Percentiles rank a stretch among this genome's conserved stretches.
Evolutionary conservation across 2,113 vertebrate species (phyloP).

Genomic region (Microcebus griseorufus): DNA sequence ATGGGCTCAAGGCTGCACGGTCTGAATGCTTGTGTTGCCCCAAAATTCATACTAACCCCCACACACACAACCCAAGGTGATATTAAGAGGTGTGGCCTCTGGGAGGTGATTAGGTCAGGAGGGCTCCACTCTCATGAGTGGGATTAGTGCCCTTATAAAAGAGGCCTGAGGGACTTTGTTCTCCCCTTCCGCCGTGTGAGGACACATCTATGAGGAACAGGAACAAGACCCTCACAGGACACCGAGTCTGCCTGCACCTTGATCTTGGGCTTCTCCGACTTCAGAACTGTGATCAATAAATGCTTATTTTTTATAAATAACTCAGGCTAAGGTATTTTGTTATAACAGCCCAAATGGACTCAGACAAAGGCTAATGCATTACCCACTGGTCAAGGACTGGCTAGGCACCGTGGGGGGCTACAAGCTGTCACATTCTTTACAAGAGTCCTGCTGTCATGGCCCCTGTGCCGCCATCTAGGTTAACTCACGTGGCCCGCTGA

Average conservation of each 20-base stretch:
- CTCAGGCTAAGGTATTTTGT: not conserved
- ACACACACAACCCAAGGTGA: no score
- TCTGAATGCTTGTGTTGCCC: not conserved
- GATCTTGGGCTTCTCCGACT: no score
- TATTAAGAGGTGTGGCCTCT: no score
- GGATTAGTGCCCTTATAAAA: no score
- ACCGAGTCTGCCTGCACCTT: no score
- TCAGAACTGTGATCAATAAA: no score
- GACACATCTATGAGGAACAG: no score
- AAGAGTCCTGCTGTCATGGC: not conserved
- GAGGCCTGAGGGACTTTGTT: no score
- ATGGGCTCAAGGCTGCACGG: not conserved
- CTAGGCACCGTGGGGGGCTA: not conserved
- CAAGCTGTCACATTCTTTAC: not conserved
- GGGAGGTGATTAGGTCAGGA: no score
- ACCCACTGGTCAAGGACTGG: not conserved
- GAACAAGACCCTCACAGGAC: no score
- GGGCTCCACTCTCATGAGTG: no score
- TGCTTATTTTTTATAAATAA: not conserved
- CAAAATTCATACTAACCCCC: not conserved
- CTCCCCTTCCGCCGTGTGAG: no score
- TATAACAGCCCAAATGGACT: not conserved
- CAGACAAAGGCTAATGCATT: not conserved
- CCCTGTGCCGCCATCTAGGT: not conserved
- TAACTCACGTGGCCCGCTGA: not conserved